A percentile compares a stretch with the other conserved stretches of the same genome.
Conservation (phyloP, 2,888 invertebrate genomes). For the Microctonus brassicae region DNA sequence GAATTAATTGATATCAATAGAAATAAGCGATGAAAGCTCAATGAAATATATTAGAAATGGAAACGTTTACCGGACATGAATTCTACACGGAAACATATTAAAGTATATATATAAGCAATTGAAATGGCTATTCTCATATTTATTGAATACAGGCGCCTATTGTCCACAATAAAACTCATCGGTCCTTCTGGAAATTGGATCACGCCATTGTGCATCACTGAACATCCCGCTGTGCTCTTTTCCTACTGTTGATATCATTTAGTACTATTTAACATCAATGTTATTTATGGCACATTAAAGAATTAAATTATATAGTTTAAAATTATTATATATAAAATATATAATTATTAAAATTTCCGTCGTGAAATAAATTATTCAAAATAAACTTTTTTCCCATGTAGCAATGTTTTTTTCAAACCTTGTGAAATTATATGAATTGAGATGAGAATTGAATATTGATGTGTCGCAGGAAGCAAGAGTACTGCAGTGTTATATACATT, state of each 20-base stretch:
- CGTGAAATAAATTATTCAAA: neutral
- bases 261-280: slow-evolving; percentile 43
- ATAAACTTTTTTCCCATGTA: neutral
- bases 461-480: neutral
- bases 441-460: slow-evolving; percentile 32
- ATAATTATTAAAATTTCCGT: neutral
- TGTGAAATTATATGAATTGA: slow-evolving; percentile 15
- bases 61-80: neutral
- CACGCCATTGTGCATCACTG: slow-evolving; percentile 43
- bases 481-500: neutral
- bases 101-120: too few species aligned
- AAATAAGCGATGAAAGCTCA: neutral
- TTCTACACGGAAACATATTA: neutral
- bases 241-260: slow-evolving; percentile 44
- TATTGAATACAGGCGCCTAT: neutral
- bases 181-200: slow-evolving; percentile 42
- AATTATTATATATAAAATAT: slow-evolving; percentile 24
- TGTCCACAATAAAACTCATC: slow-evolving; percentile 17
- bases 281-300: slow-evolving; percentile 41
- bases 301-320: slow-evolving; percentile 33
- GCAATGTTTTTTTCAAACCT: neutral
- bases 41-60: neutral
- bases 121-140: slow-evolving; percentile 6
- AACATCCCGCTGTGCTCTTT: slow-evolving; percentile 38
- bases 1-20: neutral